Evolutionary conservation across 2,113 vertebrate species (phyloP), one percentile per base, ranked within the genome.

Genomic region (Gadus chalcogrammus): DNA sequence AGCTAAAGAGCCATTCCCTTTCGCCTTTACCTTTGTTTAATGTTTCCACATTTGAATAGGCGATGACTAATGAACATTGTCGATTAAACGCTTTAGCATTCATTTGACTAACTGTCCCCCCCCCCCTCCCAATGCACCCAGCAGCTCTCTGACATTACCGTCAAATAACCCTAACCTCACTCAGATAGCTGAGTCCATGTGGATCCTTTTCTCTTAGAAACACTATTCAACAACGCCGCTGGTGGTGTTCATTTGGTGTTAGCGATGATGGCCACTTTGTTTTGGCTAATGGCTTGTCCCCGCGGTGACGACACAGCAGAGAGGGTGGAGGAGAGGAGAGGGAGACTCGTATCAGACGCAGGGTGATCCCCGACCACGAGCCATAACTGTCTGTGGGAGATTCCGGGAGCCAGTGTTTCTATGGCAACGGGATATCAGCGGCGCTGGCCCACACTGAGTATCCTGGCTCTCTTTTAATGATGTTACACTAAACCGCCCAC

Each of bases 381-480:
- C 65, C 69, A 5, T 64, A 75, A 6, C 22, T 71, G 55, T 82
- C 80, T 74, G 77, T 76, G 73, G 73, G 73, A 82, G 85, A 85
- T 85, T 86, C 81, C 71, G 73, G 66, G 80, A 85, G 85, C 84
- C 69, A 60, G 22, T 56, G 92, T 94, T 91, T 81, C 93, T 74
- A 93, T 92, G 86, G 93, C 80, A 92, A 93, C 92, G 71, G 74
- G 83, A 73, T 78, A 88, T 89, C 71, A 3, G 79, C 53, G 74
- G 83, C 81, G 77, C 82, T 82, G 83, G 88, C 77, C 85, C 76
- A 81, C 72, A 80, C 79, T 88, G 78, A 78, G 74, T 72, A 79
- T 80, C 79, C 74, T 79, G 66, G 38, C 59, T 35, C 31, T 60
- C 16, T 83, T 87, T 81, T 85, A 87, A 91, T 85, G 81, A 90